Evolutionary conservation across 2,113 vertebrate species (phyloP), one percentile per base, ranked within the genome.

Genomic region (Bettongia penicillata): DNA sequence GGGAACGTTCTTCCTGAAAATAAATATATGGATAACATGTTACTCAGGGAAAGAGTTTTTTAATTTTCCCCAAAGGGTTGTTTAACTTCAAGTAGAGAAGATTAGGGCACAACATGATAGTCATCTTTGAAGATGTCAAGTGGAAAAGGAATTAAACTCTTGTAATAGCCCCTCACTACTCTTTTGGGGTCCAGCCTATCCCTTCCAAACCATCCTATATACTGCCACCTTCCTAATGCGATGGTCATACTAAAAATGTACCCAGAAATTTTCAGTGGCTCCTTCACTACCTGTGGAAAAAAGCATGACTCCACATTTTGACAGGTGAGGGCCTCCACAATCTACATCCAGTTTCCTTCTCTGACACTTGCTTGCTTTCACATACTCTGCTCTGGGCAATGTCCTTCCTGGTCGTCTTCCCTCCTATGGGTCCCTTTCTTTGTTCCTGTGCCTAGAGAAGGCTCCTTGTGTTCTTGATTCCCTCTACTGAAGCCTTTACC

Each of bases 1-100:
- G 98, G 96, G 93, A 90, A 99, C 91, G 77, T 0, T 53, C 26
- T 1, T 31, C 97, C 99, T 99, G 94, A 94, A 98, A 98, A 90
- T 48, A 94, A 96, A 52, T 22, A 16, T 57, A 52, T 31, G 19
- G n/a, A 84, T 43, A 19, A 43, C n/a, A 43, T 84, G 43, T 84
- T 43, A 84, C 68, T 43, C 16, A 84, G n/a, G 31, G 43, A 84
- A 84, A 84, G 68, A 22, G 16, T 43, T 84, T 51, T 84, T 84
- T 43, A 84, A 19, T 84, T n/a, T 23, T 84, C n/a, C 3, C 10
- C 28, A 68, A 37, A 37, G 11, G 28, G 11, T 10, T 68, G 57
- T 68, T 43, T 43, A 84, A 43, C 68, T 19, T 84, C n/a, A 14
- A 43, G n/a, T 8, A 84, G 68, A 23, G 61, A 77, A 19, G 28